These are phyloP conservation scores for Pholis gunnellus DNA, from an alignment of 2,113 vertebrate species.

Conservation along the genomic window DNA sequence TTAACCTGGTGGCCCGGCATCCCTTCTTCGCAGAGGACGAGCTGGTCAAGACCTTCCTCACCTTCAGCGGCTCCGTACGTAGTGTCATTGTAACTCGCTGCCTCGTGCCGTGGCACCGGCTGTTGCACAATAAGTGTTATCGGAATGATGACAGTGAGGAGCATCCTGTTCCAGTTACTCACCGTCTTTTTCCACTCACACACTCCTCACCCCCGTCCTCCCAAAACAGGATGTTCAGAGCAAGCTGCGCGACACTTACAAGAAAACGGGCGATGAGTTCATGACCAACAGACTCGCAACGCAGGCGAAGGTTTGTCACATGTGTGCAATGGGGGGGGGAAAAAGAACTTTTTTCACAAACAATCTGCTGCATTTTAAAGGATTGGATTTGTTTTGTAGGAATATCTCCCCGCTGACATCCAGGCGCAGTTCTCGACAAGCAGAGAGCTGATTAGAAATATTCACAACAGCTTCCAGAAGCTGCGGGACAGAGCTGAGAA, in stretches of 20 bases:
- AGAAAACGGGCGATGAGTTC: constrained; percentile 94
- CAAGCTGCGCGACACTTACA: constrained; percentile 91
- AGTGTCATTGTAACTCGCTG: not conserved
- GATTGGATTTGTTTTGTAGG: constrained; percentile 78
- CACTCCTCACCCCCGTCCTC: not conserved
- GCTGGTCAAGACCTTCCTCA: constrained; percentile 92
- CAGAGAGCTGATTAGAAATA: constrained; percentile 93
- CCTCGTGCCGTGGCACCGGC: not conserved
- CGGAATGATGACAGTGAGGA: not conserved
- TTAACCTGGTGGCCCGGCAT: constrained; percentile 95
- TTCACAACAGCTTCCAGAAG: constrained; percentile 94
- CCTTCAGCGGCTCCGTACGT: constrained; percentile 93
- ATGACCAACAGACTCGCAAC: constrained; percentile 90
- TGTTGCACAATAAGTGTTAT: constrained; percentile 33
- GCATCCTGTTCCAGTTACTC: constrained; percentile 47
- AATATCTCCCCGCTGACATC: constrained; percentile 94
- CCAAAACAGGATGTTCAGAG: constrained; percentile 92
- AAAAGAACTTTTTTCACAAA: not conserved
- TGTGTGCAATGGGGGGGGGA: accelerated
- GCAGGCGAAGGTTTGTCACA: constrained; percentile 88
- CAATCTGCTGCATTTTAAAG: not conserved
- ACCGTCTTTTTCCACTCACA: not conserved
- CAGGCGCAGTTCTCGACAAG: constrained; percentile 93
- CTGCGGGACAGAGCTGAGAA: constrained; percentile 92
- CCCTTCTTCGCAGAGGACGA: constrained; percentile 94